These are phyloP conservation scores for Penaeus monodon DNA, from an alignment of 2,888 invertebrate species.

Conservation along the genomic window DNA sequence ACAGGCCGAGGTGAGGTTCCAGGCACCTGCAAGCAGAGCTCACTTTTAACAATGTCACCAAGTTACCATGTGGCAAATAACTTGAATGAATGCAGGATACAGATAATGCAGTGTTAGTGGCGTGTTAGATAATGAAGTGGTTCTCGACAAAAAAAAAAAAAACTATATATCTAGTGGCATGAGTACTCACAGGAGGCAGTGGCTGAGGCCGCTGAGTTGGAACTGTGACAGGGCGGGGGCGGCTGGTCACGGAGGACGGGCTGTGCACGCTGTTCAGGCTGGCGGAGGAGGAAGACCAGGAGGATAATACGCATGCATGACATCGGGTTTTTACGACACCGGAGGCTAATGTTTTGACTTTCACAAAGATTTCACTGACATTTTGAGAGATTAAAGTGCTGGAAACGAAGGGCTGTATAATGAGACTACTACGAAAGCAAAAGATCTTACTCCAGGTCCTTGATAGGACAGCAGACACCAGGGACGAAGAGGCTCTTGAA, in stretches of 20 bases:
- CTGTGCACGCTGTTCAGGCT: background rate
- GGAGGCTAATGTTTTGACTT: too few relatives aligned
- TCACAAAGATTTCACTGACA: background rate
- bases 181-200: too few relatives aligned
- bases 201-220: too few relatives aligned
- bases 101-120: too few relatives aligned
- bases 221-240: background rate
- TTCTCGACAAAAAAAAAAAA: too few relatives aligned
- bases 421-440: background rate
- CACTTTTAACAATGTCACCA: background rate
- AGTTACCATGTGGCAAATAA: too few relatives aligned
- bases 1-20: background rate
- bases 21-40: background rate
- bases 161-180: too few relatives aligned
- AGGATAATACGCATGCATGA: background rate
- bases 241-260: conserved; percentile 5
- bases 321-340: too few relatives aligned
- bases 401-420: background rate
- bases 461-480: conserved; percentile 87
- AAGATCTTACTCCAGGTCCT: conserved; percentile 34
- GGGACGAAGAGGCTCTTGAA: conserved; percentile 92
- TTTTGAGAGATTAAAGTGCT: background rate
- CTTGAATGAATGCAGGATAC: too few relatives aligned
- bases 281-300: background rate
- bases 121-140: too few relatives aligned